Conservation (phyloP, 2,113 vertebrate genomes). For the Hemicordylus capensis region DNA sequence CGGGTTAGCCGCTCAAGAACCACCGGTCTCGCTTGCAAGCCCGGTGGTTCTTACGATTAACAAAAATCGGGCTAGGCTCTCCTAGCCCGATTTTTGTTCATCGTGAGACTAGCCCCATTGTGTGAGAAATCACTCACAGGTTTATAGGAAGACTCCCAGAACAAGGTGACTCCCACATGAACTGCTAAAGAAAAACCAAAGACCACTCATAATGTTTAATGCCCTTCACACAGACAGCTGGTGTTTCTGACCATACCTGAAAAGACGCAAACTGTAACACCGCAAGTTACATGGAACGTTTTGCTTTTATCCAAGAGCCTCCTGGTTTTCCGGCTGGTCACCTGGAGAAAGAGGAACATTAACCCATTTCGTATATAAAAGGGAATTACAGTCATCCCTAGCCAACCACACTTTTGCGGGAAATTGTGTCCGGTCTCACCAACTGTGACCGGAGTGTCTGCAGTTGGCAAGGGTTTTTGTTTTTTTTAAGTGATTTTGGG, state of each 20-base stretch:
- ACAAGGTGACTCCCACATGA: slow-evolving; percentile 62
- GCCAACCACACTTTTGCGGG: no score
- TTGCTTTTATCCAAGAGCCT: slow-evolving; percentile 91
- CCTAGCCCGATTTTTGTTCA: no score
- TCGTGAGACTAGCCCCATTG: no score
- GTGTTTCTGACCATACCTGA: slow-evolving; percentile 73
- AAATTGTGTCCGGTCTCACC: no score
- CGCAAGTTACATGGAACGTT: slow-evolving; percentile 90
- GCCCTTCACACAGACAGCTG: not conserved
- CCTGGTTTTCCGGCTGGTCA: slow-evolving; percentile 87
- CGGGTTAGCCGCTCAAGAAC: no score
- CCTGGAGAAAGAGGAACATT: slow-evolving; percentile 75
- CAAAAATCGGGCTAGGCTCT: no score
- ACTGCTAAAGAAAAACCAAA: slow-evolving; percentile 33
- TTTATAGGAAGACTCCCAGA: slow-evolving; percentile 16
- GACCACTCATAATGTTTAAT: not conserved
- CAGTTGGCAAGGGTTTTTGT: not conserved
- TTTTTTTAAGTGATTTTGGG: no score
- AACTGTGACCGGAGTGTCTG: no score
- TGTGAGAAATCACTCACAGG: slow-evolving; percentile 24
- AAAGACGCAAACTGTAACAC: slow-evolving; percentile 89
- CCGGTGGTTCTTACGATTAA: no score
- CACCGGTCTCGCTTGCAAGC: no score
- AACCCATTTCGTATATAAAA: slow-evolving; percentile 36
- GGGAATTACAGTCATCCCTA: not conserved